Conservation (phyloP, 2,797 vertebrate genomes). For the Notolabrus celidotus region DNA sequence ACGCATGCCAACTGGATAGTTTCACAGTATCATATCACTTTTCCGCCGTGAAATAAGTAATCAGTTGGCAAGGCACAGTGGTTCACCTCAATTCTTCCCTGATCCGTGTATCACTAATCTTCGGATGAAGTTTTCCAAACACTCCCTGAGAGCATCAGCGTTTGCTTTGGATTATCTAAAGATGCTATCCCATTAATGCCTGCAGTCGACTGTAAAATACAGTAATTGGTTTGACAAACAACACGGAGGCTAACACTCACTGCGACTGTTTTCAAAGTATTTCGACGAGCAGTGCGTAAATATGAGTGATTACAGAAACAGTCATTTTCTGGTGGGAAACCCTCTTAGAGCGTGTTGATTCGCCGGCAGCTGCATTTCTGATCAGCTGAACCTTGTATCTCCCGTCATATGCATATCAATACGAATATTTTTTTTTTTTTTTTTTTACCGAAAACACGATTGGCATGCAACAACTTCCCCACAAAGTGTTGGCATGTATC, state of each 20-base stretch:
- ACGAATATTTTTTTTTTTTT: too few relatives aligned
- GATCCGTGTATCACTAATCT: constrained; percentile 56
- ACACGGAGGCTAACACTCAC: constrained; percentile 1
- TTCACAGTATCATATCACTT: constrained; percentile 34
- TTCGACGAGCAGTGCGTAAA: background rate
- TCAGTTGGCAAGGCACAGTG: constrained; percentile 27
- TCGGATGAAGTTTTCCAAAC: constrained; percentile 74
- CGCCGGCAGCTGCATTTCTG: constrained; percentile 46
- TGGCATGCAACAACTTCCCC: constrained; percentile 38
- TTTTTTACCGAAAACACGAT: constrained; percentile 12
- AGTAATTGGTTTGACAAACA: constrained; percentile 23
- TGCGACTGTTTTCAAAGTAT: constrained; percentile 1
- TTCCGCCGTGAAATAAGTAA: constrained; percentile 44
- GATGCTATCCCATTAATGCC: constrained; percentile 38
- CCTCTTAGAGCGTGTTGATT: background rate
- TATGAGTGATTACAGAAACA: constrained; percentile 8
- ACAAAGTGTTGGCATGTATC: background rate
- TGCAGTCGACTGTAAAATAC: constrained; percentile 19
- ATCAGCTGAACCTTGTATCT: constrained; percentile 7
- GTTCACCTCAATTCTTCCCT: constrained; percentile 37
- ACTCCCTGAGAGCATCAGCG: constrained; percentile 41
- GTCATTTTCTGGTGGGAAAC: background rate
- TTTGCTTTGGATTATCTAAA: constrained; percentile 48
- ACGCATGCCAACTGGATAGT: constrained; percentile 8
- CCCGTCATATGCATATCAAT: constrained; percentile 58